Evolutionary conservation across 2,113 vertebrate species (phyloP).

Genomic region (Martes martes): DNA sequence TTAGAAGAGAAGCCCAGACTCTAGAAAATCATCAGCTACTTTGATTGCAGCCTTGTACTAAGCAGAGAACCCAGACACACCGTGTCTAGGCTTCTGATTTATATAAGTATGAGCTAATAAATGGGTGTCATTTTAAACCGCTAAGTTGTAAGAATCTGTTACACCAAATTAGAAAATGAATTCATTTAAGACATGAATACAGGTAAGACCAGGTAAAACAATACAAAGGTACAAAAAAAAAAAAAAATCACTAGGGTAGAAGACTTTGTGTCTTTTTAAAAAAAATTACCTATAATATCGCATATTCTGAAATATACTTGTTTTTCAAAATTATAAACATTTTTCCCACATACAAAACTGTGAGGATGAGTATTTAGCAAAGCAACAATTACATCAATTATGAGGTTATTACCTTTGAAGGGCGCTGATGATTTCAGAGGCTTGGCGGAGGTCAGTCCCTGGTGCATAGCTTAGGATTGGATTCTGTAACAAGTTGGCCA

Average conservation of each 20-base stretch:
- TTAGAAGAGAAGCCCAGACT: not conserved
- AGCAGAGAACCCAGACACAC: not conserved
- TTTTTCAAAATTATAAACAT: not conserved
- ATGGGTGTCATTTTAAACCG: not conserved
- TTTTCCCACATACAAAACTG: not conserved
- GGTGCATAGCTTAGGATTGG: not conserved
- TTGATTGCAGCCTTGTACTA: not conserved
- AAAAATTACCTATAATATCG: not conserved
- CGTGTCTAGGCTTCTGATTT: not conserved
- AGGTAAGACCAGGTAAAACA: not conserved
- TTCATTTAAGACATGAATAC: not conserved
- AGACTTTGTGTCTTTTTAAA: not conserved
- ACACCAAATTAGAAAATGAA: not conserved
- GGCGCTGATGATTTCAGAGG: not conserved
- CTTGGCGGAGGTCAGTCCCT: not conserved
- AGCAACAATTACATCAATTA: conserved; percentile 50
- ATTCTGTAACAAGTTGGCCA: conserved; percentile 52
- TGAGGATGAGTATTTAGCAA: not conserved
- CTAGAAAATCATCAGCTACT: not conserved
- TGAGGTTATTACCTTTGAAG: not conserved
- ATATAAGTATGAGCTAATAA: not conserved
- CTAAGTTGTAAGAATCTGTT: not conserved
- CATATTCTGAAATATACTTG: not conserved
- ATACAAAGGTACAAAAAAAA: not conserved
- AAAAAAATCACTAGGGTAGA: not conserved